Conservation (phyloP, 2,888 invertebrate genomes). For the Rhamphomyia laevipes region DNA sequence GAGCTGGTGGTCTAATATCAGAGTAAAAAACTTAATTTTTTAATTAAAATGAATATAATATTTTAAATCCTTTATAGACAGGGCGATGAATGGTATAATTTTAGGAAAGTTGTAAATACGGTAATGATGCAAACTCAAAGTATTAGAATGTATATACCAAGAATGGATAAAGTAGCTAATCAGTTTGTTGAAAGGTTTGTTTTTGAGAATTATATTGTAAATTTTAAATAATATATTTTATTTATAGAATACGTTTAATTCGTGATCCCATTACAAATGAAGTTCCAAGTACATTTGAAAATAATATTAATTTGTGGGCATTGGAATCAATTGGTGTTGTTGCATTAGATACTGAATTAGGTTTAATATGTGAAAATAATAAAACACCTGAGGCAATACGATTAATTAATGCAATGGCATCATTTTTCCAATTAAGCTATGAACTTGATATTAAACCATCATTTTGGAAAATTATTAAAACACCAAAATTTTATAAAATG, state of each 20-base stretch:
- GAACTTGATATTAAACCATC: conserved; percentile 18
- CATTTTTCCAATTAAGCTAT: conserved; percentile 10
- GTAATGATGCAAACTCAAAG: conserved; percentile 49
- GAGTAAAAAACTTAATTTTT: conserved; percentile 14
- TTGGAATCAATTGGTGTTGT: conserved; percentile 39
- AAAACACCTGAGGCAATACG: conserved; percentile 6
- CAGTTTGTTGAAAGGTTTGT: conserved; percentile 20
- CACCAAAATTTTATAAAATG: conserved; percentile 15
- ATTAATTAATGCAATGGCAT: conserved; percentile 9
- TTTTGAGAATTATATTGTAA: not conserved
- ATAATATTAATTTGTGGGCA: conserved; percentile 43
- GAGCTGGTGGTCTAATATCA: conserved; percentile 17
- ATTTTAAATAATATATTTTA: not conserved
- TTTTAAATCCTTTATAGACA: conserved; percentile 35
- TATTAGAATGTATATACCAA: conserved; percentile 40
- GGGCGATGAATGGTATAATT: conserved; percentile 51
- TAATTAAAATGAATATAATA: not conserved
- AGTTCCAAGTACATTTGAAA: conserved; percentile 35
- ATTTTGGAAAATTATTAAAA: conserved; percentile 16
- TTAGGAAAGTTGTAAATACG: conserved; percentile 51
- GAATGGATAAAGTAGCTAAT: conserved; percentile 38
- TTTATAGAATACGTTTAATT: conserved; percentile 16
- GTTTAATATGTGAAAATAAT: conserved; percentile 13
- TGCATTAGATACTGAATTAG: conserved; percentile 27
- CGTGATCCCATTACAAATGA: conserved; percentile 20